Conservation (phyloP, 1,140 invertebrate genomes). For the Lordiphosa stackelbergi region DNA sequence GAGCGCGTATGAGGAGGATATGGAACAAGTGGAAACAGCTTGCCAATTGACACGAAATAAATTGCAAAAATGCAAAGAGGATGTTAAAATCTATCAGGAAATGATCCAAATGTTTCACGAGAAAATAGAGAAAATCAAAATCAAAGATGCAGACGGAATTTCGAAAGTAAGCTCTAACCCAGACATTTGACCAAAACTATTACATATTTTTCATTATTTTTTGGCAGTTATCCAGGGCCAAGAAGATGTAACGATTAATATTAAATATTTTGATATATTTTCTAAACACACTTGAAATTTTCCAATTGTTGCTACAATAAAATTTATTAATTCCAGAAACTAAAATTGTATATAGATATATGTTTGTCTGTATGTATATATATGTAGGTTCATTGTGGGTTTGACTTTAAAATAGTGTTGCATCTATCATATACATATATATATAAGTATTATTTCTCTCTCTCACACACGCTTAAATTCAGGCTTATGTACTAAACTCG, state of each 20-base stretch:
- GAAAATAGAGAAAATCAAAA: constrained; percentile 11
- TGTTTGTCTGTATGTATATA: constrained; percentile 12
- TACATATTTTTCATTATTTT: too few species aligned
- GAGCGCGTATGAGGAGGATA: constrained; percentile 18
- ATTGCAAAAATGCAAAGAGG: constrained; percentile 37
- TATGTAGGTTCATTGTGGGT: constrained; percentile 10
- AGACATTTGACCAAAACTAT: too few species aligned
- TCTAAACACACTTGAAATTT: constrained; percentile 2
- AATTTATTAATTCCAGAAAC: constrained; percentile 74
- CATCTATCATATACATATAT: constrained; percentile 26
- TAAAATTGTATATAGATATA: constrained; percentile 72
- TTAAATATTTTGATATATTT: background rate
- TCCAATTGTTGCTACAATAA: constrained; percentile 61
- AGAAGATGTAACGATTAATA: background rate
- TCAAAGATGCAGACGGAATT: background rate
- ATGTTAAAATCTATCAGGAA: constrained; percentile 17
- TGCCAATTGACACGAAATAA: constrained; percentile 12
- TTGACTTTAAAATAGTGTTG: constrained; percentile 57
- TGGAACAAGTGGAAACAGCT: constrained; percentile 15
- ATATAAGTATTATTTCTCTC: constrained; percentile 17
- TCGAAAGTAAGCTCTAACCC: constrained; percentile 1
- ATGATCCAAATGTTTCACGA: constrained; percentile 25
- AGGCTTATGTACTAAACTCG: constrained; percentile 29
- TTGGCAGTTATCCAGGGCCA: too few species aligned
- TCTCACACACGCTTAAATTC: too few species aligned